A percentile compares a stretch with the other conserved stretches of the same genome.
These are phyloP conservation scores for Ormyrus thymus DNA, from an alignment of 2,888 invertebrate genomes.

Conservation along the genomic window DNA sequence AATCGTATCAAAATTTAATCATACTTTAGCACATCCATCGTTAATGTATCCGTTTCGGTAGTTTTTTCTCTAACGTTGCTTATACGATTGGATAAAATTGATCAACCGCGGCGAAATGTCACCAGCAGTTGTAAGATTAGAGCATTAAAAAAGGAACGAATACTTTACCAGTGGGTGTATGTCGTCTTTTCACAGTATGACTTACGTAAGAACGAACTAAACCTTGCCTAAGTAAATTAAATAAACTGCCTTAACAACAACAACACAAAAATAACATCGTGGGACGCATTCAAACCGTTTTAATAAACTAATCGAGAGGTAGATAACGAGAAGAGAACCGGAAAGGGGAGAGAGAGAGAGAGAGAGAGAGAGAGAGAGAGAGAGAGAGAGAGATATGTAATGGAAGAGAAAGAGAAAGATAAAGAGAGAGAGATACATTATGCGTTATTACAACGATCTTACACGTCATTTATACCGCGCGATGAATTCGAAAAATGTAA, in stretches of 20 bases:
- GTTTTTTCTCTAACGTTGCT: not conserved
- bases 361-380: constrained; percentile 35
- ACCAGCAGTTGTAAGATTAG: no score
- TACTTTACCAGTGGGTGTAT: no score
- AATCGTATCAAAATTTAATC: no score
- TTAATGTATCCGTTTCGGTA: no score
- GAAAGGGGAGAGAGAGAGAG: not conserved
- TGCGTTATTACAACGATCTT: constrained; percentile 34
- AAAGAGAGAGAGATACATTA: constrained; percentile 44
- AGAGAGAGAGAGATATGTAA: constrained; percentile 9
- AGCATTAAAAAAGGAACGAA: no score
- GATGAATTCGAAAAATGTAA: constrained; percentile 52
- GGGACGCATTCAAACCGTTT: not conserved
- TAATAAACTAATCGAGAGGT: constrained; percentile 13
- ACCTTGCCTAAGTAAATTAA: not conserved
- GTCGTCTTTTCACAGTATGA: not conserved
- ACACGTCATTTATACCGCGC: constrained; percentile 34
- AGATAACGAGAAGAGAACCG: constrained; percentile 18
- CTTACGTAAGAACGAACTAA: not conserved
- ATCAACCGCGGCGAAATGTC: no score
- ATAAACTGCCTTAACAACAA: not conserved
- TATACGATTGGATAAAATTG: not conserved
- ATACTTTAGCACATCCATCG: no score
- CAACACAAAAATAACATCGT: not conserved
- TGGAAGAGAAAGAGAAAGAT: constrained; percentile 46